Base-by-base conservation (phyloP, 1,140 invertebrate species). In the Chlorops oryzae region DNA sequence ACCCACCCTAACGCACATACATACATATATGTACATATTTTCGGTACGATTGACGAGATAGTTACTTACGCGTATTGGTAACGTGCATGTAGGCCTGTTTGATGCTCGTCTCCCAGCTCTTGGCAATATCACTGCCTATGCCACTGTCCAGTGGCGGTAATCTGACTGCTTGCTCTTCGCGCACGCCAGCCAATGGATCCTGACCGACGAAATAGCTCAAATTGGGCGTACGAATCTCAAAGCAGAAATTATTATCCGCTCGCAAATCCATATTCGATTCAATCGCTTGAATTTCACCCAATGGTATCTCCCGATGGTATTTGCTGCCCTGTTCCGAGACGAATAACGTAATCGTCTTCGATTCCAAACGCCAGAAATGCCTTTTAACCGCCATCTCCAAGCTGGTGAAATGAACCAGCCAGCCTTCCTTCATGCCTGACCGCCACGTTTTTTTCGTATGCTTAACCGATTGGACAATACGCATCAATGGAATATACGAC, bases 381-480 rank as follows among this genome's bases (percentile, higher is more conserved):
- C 90, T 80, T 65, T 90, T 91, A 47, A 87, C 89, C 55, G 80
- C 79, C 59, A 80, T 78, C 70, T 94, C 90, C 70, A 90, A 87
- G 66, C 89, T 92, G 10, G 92, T 94, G 68, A 85, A 94, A 74
- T 95, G 92, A 15, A 93, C 87, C 77, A 99, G 86, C 96, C 96
- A 99, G 20, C 96, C 96, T 76, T 98, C 96, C 75, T 96, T 96
- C 9, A 99, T 79, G 54, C 94, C 86, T 77, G 91, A 90, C 32
- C 79, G 90, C 49, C 87, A 86, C 52, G 87, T 76, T 66, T 90
- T 80, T 75, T 98, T 98, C 6, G 92, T 98, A 72, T 98, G 88
- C 70, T 96, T 97, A 21, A 98, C 90, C 43, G 93, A 97, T 76
- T 98, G 96, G 25, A 98, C 93, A 62, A 99, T 93, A 70, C 96